A percentile compares a stretch with the other conserved stretches of the same genome.
These are phyloP conservation scores for Xiphophorus maculatus DNA, from an alignment of 2,113 vertebrate species.

Conservation along the genomic window DNA sequence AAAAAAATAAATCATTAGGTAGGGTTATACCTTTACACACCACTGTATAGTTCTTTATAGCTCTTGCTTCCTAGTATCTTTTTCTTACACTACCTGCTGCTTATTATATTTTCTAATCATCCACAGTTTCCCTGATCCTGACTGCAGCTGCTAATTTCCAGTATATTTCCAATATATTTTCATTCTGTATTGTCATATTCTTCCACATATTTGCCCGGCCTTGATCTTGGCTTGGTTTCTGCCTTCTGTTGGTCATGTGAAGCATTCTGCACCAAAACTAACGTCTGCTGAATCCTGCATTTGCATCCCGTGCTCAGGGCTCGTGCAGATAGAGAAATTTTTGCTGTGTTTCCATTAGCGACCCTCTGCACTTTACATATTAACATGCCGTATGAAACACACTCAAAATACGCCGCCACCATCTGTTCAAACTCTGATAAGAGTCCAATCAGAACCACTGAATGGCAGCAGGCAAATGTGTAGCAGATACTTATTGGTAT, in stretches of 20 bases:
- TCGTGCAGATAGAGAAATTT: neutral
- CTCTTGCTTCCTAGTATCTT: neutral
- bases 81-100: neutral
- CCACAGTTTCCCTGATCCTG: neutral
- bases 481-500: slow-evolving; percentile 66
- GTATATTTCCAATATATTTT: neutral
- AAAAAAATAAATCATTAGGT: neutral
- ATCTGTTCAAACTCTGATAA: slow-evolving; percentile 75
- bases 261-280: neutral
- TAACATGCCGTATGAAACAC: slow-evolving; percentile 38
- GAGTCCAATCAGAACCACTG: slow-evolving; percentile 63
- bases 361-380: slow-evolving; percentile 34
- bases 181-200: neutral
- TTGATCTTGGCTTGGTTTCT: neutral
- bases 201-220: neutral
- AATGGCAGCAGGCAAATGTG: slow-evolving; percentile 59
- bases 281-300: neutral
- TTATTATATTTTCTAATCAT: neutral
- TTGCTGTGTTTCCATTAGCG: slow-evolving; percentile 31
- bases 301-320: neutral
- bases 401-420: slow-evolving; percentile 67
- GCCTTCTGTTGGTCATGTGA: neutral
- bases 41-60: neutral
- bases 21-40: too few relatives aligned
- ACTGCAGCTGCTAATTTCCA: neutral